phyloP scores from a whole-genome alignment of 2,888 invertebrate species.

The Bellardia pandia region DNA sequence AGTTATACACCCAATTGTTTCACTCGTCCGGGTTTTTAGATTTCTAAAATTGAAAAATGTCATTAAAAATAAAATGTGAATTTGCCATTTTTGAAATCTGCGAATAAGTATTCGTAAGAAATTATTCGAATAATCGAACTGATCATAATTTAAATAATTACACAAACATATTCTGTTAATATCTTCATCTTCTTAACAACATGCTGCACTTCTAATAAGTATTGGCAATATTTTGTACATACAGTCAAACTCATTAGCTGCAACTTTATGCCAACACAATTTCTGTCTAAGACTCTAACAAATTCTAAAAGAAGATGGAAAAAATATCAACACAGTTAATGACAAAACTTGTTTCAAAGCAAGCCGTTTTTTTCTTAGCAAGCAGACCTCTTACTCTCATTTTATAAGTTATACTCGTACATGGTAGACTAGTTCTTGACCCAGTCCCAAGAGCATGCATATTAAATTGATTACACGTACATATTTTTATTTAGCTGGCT shows the following conservation, averaged over 20 bases:
- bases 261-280: conserved; percentile 27
- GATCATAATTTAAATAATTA: too few species aligned
- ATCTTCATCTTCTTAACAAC: not conserved
- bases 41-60: too few species aligned
- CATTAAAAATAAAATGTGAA: too few species aligned
- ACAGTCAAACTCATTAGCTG: not conserved
- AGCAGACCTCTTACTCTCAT: conserved; percentile 64
- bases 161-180: too few species aligned
- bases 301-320: not conserved
- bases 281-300: not conserved
- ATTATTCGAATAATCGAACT: too few species aligned
- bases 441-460: conserved; percentile 72
- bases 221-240: conserved; percentile 20
- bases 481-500: not conserved
- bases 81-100: too few species aligned
- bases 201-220: not conserved
- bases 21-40: too few species aligned
- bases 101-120: too few species aligned
- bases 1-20: too few species aligned
- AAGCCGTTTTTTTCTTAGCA: conserved; percentile 29
- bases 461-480: conserved; percentile 48
- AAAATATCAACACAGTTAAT: conserved; percentile 7
- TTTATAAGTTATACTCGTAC: conserved; percentile 16
- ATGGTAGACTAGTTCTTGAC: conserved; percentile 76
- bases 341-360: conserved; percentile 60